Evolutionary conservation across 1,140 invertebrate genomes (phyloP), one percentile per base, ranked within the genome.

Genomic region (Phymorhynchus buccinoides): DNA sequence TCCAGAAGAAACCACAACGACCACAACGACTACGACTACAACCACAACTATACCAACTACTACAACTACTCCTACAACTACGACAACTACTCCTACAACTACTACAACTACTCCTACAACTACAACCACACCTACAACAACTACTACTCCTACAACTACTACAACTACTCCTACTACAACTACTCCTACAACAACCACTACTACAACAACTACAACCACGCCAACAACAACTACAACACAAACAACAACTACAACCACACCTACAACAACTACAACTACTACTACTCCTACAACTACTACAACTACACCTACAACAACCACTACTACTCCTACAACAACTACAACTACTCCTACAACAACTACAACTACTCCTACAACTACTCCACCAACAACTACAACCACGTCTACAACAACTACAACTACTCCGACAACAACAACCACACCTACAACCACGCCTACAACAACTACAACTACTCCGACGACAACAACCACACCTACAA

Each of bases 381-480:
- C 80, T 41, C 37, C 78, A 27, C 22, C 56, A 3, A 66, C 78
- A 1, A 66, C 56, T 7, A 75, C n/a, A n/a, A 39, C 73, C n/a
- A 30, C 78, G 30, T 6, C 78, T n/a, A 81, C 78, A 7, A 81
- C 48, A 16, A 44, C 48, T 30, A 80, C 78, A n/a, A 83, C 48
- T 22, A 14, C 35, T 39, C n/a, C 80, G 6, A 37, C 52, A 6
- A 52, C 80, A 68, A 42, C 73, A 37, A 78, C 73, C 3, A 48
- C 83, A 1, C 78, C 83, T 42, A 4, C 68, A 79, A 39, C 42
- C 22, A 27, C 83, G 30, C 7, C 73, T 16, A 44, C 75, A 14
- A 77, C 83, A 56, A 52, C 48, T 30, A 37, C 71, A n/a, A 56
- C 73, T 6, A 84, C 73, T 9, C 32, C 37, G 44, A 79, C 71